These are phyloP conservation scores for Daptonema setosum DNA, from an alignment of 2,888 invertebrate genomes.

Conservation along the genomic window DNA sequence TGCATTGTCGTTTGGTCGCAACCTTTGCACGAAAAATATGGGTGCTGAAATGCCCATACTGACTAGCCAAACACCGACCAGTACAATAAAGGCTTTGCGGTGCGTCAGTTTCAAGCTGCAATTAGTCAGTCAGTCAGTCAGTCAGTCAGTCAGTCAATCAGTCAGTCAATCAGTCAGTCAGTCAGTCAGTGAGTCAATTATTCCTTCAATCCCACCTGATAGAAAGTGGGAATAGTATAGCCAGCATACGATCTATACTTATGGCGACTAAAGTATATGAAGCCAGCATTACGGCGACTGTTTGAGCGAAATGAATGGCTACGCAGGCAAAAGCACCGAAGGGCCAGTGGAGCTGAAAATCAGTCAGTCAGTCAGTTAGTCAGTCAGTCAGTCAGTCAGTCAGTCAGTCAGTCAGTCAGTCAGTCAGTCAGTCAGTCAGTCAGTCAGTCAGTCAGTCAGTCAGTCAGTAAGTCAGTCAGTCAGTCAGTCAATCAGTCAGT, in stretches of 20 bases:
- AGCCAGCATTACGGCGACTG: conserved; percentile 30
- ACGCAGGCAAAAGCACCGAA: conserved; percentile 31
- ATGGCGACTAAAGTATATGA: conserved; percentile 33
- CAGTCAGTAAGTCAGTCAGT: too few relatives aligned
- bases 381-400: too few relatives aligned
- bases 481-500: too few relatives aligned
- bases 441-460: neutral
- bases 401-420: too few relatives aligned
- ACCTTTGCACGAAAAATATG: neutral
- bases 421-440: neutral
- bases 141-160: too few relatives aligned
- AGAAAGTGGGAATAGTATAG: conserved; percentile 21
- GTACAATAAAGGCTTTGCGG: neutral
- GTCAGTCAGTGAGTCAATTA: neutral
- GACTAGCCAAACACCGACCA: neutral
- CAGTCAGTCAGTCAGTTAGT: too few relatives aligned
- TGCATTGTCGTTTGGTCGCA: too few relatives aligned
- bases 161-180: too few relatives aligned
- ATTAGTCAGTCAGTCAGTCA: neutral
- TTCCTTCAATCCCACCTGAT: neutral
- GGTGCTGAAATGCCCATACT: neutral
- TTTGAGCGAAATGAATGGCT: conserved; percentile 29
- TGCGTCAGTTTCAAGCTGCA: neutral
- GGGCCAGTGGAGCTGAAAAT: conserved; percentile 31
- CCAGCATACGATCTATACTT: conserved; percentile 25